Base-by-base conservation (phyloP, 2,797 vertebrate genomes). In the Tarsius wallacei region DNA sequence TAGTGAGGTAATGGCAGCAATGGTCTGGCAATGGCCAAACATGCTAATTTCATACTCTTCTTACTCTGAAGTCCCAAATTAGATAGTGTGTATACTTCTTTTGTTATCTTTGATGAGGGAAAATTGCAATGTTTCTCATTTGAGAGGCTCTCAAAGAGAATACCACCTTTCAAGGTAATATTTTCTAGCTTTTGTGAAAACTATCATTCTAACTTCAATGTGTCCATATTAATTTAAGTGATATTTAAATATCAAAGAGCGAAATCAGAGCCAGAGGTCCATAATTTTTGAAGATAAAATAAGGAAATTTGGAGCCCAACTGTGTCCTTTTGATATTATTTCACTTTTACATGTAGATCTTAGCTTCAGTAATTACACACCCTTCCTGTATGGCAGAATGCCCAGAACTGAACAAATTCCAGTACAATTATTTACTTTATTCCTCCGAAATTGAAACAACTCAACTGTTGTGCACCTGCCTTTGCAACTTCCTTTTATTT, bases 401-500 rank as follows among this genome's bases (percentile, higher is more conserved):
- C 98, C 98, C 98, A 98, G 98, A 98, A 96, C 96, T 96, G 98
- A 98, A 74, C 97, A 98, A 96, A 98, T 98, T 98, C 98, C 96
- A 97, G 94, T 76, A 97, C 66, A 97, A 93, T 96, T 99, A 98
- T 99, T 99, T 99, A 98, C 98, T 98, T 91, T 97, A 98, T 98
- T 96, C 97, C 98, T 98, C 96, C 96, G 97, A 98, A 99, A 98
- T 98, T 98, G 98, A 98, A 98, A 98, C 98, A 98, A n/a, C 91
- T 97, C 6, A 90, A 81, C 96, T 97, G 95, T 97, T 98, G 90
- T 98, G 97, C 98, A 99, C 97, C 99, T 99, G 98, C 98, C 97
- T 94, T 98, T 99, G 98, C 98, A 98, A 98, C 98, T 99, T 97
- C 99, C 99, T 99, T 99, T 99, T 94, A 87, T 96, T 66, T 96